Evolutionary conservation across 2,888 invertebrate genomes (phyloP), one percentile per base, ranked within the genome.

Genomic region (Plebejus argus): DNA sequence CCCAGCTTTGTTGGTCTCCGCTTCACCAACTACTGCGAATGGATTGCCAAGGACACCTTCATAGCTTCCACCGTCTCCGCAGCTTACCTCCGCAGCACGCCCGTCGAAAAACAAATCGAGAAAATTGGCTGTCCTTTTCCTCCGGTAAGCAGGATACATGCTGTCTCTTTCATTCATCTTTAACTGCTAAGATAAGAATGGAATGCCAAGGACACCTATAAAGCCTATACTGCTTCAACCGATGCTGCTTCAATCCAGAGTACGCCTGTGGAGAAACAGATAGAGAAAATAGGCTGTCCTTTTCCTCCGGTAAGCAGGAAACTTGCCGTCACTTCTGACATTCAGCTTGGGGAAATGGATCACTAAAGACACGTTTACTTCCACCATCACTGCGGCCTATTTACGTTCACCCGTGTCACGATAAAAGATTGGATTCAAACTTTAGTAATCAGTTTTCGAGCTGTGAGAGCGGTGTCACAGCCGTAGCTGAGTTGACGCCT

Each of bases 1-100:
- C 74, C 77, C 4, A 79, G 77, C 49, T 79, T 79, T n/a, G 77
- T 79, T 6, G 77, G 77, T 18, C 56, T 78, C 10, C 72, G 74
- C 15, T 58, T 74, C 23, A 45, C 1, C n/a, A 72, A 72, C 58
- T 71, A 72, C 35, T 77, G 77, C n/a, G 39, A 72, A 3, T 72
- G 58, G 33, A 4, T 77, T 0, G 72, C 35, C 28, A 72, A 77
- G 20, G 77, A 77, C 23, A 35, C 61, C 10, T 28, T 2, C 23
- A 15, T 74, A 28, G 74, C 49, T 4, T 53, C 74, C 28, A 28
- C 74, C 20, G 6, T 77, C 3, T 39, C 72, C 23, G 72, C 58
- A 2, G 72, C 72, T 18, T 61, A 72, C n/a, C 18, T 77, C 6
- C 56, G 28, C 5, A 39, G 45, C 18, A 74, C 49, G 18, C 74